Evolutionary conservation across 2,888 invertebrate species (phyloP), one percentile per base, ranked within the genome.

Genomic region (Zygothrica quintamaculata): DNA sequence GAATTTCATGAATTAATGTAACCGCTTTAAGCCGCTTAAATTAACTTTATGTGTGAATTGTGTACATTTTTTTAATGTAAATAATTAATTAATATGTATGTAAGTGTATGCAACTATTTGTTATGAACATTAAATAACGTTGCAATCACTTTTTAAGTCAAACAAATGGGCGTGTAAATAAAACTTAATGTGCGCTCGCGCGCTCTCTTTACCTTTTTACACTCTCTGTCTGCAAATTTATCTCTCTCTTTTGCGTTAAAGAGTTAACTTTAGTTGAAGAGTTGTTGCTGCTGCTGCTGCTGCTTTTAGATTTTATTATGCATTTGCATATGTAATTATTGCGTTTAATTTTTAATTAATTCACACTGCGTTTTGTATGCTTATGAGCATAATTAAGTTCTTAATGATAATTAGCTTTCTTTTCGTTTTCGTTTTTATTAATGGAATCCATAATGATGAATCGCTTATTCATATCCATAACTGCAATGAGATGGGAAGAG

Each of bases 101-200:
- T 57, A 29, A 66, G 40, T 39, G 25, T 11, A 18, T 39, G n/a
- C 52, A 55, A 56, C 55, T 55, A 55, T 48, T 68, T 48, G 7
- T 16, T 18, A n/a, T 26, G 4, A 31, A 34, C n/a, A 29, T 50
- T 46, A 26, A 25, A 36, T 53, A 26, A 33, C 37, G 43, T 44
- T 60, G 48, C 52, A 57, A 52, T 59, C 36, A 16, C 8, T 26
- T 44, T 26, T 11, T 53, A n/a, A 15, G 52, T 29, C 57, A n/a
- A 12, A 42, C 37, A 77, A 84, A 71, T 84, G 85, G 80, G 80
- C 71, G 85, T 80, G 85, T 78, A 74, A 75, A 65, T 62, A 70
- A 68, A 42, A 44, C 44, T 67, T n/a, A 65, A 67, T 73, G 65
- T 84, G 81, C 78, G 84, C 79, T 74, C 81, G 80, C 81, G 81